phyloP scores from a whole-genome alignment of 2,888 invertebrate genomes.

The Abrostola triplasia region DNA sequence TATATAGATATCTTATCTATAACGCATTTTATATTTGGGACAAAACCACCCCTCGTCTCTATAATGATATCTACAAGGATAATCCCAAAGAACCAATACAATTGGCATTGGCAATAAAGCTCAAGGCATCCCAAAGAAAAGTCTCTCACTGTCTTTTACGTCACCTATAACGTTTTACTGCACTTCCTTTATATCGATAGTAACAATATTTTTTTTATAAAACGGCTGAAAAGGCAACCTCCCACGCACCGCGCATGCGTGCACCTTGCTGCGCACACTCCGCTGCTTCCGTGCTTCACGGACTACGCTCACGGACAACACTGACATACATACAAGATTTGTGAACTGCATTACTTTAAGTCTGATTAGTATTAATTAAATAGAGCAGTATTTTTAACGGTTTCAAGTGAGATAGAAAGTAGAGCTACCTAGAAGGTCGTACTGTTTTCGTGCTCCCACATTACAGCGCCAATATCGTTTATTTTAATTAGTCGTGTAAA shows the following conservation, averaged over 20 bases:
- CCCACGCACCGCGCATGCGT: constrained; percentile 8
- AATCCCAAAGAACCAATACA: no score
- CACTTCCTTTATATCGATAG: constrained; percentile 10
- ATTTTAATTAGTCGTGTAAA: no score
- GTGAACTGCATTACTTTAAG: constrained; percentile 17
- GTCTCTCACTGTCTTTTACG: no score
- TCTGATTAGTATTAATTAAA: constrained; percentile 23
- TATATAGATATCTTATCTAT: no score
- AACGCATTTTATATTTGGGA: no score
- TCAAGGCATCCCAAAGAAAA: no score
- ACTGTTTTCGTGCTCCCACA: no score
- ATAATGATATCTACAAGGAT: no score
- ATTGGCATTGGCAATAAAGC: no score
- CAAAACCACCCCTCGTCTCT: no score
- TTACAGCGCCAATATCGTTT: no score
- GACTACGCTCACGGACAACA: constrained; percentile 14
- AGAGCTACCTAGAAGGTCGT: neutral
- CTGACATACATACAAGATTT: constrained; percentile 13
- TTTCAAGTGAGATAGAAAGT: constrained; percentile 25
- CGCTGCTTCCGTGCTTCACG: constrained; percentile 38
- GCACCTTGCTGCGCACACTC: constrained; percentile 12
- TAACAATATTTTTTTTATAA: constrained; percentile 7
- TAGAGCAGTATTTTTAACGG: constrained; percentile 16
- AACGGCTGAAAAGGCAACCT: constrained; percentile 42
- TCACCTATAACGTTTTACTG: neutral